Percentiles rank a stretch among this genome's conserved stretches.
Evolutionary conservation across 1,140 invertebrate genomes (phyloP).

Genomic region (Andricus grossulariae): DNA sequence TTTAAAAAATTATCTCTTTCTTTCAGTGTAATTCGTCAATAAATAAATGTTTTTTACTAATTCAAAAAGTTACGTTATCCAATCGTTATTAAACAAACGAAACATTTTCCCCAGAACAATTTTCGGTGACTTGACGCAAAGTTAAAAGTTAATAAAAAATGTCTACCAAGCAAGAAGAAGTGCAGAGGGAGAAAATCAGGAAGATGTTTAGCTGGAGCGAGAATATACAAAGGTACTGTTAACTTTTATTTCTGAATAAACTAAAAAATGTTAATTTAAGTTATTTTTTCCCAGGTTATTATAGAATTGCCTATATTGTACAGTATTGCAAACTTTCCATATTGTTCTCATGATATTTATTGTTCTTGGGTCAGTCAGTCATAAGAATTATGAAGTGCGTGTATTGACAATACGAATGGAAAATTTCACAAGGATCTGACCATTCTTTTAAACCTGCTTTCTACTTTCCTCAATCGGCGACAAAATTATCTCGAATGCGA

Average conservation of each 20-base stretch:
- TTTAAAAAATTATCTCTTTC: conserved; percentile 18
- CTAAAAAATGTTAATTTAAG: neutral
- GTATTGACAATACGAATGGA: neutral
- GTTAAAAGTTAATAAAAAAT: conserved; percentile 48
- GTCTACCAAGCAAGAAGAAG: conserved; percentile 62
- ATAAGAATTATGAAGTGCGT: neutral
- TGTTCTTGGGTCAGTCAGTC: no score
- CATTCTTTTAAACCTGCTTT: conserved; percentile 18
- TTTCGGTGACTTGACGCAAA: conserved; percentile 42
- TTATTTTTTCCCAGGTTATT: no score
- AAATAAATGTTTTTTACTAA: conserved; percentile 33
- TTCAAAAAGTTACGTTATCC: conserved; percentile 14
- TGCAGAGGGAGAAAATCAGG: conserved; percentile 66
- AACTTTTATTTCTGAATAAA: conserved; percentile 36
- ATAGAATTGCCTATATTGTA: no score
- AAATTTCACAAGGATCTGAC: conserved; percentile 27
- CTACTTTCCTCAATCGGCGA: conserved; percentile 32
- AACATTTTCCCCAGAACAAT: conserved; percentile 15
- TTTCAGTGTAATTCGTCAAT: conserved; percentile 40
- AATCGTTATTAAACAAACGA: conserved; percentile 23
- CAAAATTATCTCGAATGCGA: conserved; percentile 18
- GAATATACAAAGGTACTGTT: conserved; percentile 58
- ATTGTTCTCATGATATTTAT: no score
- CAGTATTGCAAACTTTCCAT: no score
- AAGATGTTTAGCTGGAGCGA: conserved; percentile 74